Evolutionary conservation across 1,140 invertebrate species (phyloP), one percentile per base, ranked within the genome.

Genomic region (Hycleus cichorii): DNA sequence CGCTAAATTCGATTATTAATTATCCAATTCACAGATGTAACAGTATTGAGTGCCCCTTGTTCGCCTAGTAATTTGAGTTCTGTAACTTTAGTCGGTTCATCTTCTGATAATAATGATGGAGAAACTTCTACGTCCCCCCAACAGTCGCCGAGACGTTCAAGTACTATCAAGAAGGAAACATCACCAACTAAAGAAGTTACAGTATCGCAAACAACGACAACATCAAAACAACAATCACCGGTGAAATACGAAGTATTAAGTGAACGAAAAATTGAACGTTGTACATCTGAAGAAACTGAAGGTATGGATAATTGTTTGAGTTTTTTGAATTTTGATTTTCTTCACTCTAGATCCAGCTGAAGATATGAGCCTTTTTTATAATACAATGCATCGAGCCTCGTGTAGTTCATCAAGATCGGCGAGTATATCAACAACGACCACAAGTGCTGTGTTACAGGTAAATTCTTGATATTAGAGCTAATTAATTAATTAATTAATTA

Each of bases 11-110:
- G 9, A 32, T 1, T 32, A 32, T 5, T 32, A 45, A 45, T 8
- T 32, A 53, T 26, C 24, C 18, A 11, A 39, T 44, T 10, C 8
- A 40, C 11, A 70, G 69, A 72, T 51, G 63, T 64, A 27, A 68
- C 70, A 25, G 72, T 77, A 4, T 59, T 77, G 6, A 84, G 81
- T 68, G 78, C 78, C 18, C 82, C 84, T 42, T 83, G 84, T 0
- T 88, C 87, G 0, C 86, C 86, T 0, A 84, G 86, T 39, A 87
- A 85, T 54, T 67, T 87, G 2, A 88, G 85, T 64, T 84, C 84
- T 2, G 81, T 85, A 7, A 89, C 87, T 3, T 68, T 89, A 48
- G 82, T 88, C 1, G 85, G 82, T 4, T 69, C 68, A 6, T 78
- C 77, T 62, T 72, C 68, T 7, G 75, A 76, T 62, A 72, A 72